Base-by-base conservation (phyloP, 2,113 vertebrate species). In the Lophura nycthemera region DNA sequence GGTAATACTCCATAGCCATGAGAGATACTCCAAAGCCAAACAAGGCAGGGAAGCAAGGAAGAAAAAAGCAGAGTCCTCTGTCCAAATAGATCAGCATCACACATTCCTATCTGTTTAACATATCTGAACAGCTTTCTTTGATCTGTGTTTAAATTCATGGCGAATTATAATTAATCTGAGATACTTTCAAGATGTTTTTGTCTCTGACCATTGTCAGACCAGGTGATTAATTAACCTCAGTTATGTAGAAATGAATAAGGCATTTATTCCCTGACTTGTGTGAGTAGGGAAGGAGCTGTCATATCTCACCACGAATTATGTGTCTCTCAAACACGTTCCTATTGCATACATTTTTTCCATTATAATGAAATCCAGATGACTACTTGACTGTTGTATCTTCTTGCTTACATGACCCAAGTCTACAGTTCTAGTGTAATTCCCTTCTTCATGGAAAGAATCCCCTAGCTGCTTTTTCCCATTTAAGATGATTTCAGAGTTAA, bases 151-250 rank as follows among this genome's bases (percentile, higher is more conserved):
- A 50, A 59, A 90, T 81, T 83, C 50, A 71, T 47, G 40, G 29
- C 24, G 81, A 59, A 71, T 86, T 59, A 27, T 64, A 75, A 90
- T 56, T 93, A 57, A 74, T 74, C 65, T 15, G 24, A 86, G 63
- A 60, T 38, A 52, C 38, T 43, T 72, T 36, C 54, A 84, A 83
- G 63, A 57, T 70, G 67, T 12, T 94, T 84, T 73, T 65, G 63
- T 79, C 78, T 92, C 32, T 48, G 84, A 7, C 74, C 92, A 66
- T 80, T 93, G 38, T 82, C 25, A 8, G 22, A 83, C 22, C 15
- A 75, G 52, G 67, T 87, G 84, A 91, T 69, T 92, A 79, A 89
- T 72, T 57, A 90, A 86, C 34, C 32, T 81, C 45, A 48, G 22
- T 82, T 87, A 89, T 38, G 81, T 57, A 72, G 43, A 89, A 79